Evolutionary conservation across 2,797 vertebrate genomes (phyloP), one percentile per base, ranked within the genome.

Genomic region (Amniataba percoides): DNA sequence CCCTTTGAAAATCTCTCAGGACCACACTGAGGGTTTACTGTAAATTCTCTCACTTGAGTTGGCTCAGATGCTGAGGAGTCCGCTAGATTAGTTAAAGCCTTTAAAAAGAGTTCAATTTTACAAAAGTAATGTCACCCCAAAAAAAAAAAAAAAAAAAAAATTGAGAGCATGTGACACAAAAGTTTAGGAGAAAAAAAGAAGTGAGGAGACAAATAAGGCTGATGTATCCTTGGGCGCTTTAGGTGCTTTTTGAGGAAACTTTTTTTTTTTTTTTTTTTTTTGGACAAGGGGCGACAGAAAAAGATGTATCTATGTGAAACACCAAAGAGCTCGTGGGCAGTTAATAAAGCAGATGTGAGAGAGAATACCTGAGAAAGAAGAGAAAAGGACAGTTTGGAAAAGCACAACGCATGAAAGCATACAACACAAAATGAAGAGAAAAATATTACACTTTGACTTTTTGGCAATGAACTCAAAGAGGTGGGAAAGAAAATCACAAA

Each of bases 261-360:
- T 78, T 7, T 36, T 78, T 31, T 31, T 31, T 31, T 31, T 31
- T 25, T 66, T 95, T 95, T 93, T 87, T 89, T 90, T 94, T 93
- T 93, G 94, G 87, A 95, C 92, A 92, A 91, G 91, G 93, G 94
- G 92, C 91, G 91, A 95, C 90, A 94, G 93, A 92, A 95, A 94
- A 95, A 91, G 94, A 95, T 92, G 95, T 85, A 9, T 95, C 89
- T 92, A 95, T 95, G 93, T 95, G 95, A 95, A 90, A 93, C 83
- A 96, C 94, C 95, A 94, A 95, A 95, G 95, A 95, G 95, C 93
- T 96, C 90, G 95, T 92, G 95, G 95, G 93, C 93, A 93, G 94
- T 97, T 98, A 99, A 96, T 97, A 97, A 97, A 97, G 96, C 95
- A 94, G 97, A 96, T 97, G 96, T 97, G 97, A 97, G 94, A 98